Evolutionary conservation across 2,113 vertebrate species (phyloP), one percentile per base, ranked within the genome.

Genomic region (Eptesicus fuscus): DNA sequence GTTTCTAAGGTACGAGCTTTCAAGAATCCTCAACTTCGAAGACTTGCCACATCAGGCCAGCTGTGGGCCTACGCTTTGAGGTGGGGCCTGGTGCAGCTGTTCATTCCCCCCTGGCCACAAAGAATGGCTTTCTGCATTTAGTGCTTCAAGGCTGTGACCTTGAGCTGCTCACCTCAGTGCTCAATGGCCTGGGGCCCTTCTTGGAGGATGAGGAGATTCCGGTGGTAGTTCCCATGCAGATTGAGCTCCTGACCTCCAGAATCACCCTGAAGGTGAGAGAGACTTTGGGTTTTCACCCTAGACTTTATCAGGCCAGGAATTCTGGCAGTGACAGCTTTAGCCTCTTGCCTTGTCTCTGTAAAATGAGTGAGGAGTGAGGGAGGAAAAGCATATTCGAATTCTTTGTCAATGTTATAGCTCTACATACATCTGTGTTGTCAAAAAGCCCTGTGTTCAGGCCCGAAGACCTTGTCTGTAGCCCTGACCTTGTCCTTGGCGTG

Each of bases 121-220:
- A 98, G 70, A 98, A 98, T 23, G 99, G 99, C 49, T 99, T 99
- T 96, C 95, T 99, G 35, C 98, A 98, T 9, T 35, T 99, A 89
- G 97, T 98, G 77, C 86, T 99, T 69, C 98, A 67, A 25, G 98
- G 98, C 92, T 99, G 98, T 96, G 95, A 91, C 61, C 98, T 98
- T 0, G 98, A 99, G 96, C 79, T 99, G 89, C 95, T 99, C 88
- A 98, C 98, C 23, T 99, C 99, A 40, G 99, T 98, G 22, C 97
- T 99, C 35, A 97, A 98, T 56, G 98, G 98, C 86, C 98, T 99
- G 3, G 99, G 99, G 0, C 99, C 99, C 51, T 99, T 99, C 95
- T 98, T 99, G 5, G 99, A 99, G 96, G 99, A 99, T 32, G 99
- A 99, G 91, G 97, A 99, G 87, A 97, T 98, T 32, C 98, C 98